Conservation (phyloP, 1,140 invertebrate genomes). For the Aporrectodea caliginosa region DNA sequence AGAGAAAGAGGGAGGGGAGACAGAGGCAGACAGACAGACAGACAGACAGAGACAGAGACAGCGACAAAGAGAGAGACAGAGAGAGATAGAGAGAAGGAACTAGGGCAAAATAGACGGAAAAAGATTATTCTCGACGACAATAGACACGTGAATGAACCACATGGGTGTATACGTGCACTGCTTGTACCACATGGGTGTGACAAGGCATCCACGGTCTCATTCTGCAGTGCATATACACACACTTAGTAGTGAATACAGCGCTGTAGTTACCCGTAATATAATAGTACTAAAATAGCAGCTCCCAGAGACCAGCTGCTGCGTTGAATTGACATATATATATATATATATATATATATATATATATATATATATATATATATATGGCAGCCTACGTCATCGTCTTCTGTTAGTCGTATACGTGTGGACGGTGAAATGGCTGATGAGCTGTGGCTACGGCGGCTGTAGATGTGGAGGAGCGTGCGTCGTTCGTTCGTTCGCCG, state of each 20-base stretch:
- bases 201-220: not conserved
- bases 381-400: no score
- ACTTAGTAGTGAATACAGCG: not conserved
- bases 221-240: not conserved
- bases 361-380: no score
- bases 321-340: no score
- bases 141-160: not conserved
- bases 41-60: not conserved
- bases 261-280: no score
- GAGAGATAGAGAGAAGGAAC: not conserved
- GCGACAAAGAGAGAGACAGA: not conserved
- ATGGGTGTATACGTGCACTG: not conserved
- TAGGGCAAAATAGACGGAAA: not conserved
- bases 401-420: no score
- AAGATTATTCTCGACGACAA: not conserved
- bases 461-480: no score
- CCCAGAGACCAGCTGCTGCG: no score
- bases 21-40: not conserved
- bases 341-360: no score
- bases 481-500: no score
- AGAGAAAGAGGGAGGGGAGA: constrained; percentile 19
- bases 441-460: no score
- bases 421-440: no score
- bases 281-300: no score
- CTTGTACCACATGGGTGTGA: not conserved